Conservation (phyloP, 2,797 vertebrate species). For the Pseudochirops cupreus region DNA sequence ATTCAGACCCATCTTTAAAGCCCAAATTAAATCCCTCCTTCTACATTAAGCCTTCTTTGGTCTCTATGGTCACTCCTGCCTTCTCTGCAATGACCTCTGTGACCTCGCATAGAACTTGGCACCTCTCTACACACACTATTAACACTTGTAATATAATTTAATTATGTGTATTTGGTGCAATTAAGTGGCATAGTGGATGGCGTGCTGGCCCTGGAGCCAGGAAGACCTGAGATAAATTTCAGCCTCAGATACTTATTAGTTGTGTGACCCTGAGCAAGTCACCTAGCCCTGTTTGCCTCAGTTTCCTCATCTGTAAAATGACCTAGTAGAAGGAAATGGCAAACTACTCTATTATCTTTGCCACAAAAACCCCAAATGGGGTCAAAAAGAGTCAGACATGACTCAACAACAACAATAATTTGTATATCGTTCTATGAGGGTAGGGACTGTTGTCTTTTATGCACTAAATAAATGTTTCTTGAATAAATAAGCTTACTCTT, state of each 20-base stretch:
- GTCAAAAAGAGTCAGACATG: not conserved
- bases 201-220: not conserved
- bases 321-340: not conserved
- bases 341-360: not conserved
- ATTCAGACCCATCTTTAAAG: not conserved
- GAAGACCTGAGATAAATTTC: not conserved
- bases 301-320: not conserved
- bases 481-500: not conserved
- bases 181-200: not conserved
- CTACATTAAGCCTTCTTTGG: not conserved
- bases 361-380: not conserved
- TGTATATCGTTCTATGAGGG: not conserved
- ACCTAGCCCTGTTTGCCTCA: not conserved
- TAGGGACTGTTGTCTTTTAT: not conserved
- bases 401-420: not conserved
- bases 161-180: not conserved
- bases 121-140: not conserved
- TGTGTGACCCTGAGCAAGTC: not conserved
- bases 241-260: not conserved
- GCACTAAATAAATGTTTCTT: not conserved
- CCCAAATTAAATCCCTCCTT: not conserved
- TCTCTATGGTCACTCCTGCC: not conserved
- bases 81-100: not conserved
- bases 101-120: not conserved
- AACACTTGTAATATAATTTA: not conserved